These are phyloP conservation scores for Akabosia matsudoensis DNA, from an alignment of 1,140 invertebrate genomes.

Conservation along the genomic window DNA sequence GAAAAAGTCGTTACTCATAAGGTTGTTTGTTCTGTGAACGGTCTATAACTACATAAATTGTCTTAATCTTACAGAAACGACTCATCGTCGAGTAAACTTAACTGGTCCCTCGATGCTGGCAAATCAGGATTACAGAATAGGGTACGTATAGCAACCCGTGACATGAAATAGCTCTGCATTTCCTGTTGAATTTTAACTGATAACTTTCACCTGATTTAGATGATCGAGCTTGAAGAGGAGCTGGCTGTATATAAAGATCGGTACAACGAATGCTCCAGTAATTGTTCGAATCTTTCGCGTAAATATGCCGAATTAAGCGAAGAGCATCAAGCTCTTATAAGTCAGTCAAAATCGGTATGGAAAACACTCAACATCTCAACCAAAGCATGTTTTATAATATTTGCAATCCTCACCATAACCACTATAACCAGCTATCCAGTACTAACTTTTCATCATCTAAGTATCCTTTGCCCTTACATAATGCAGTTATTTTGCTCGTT, in stretches of 20 bases:
- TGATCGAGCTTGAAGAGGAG: slow-evolving; percentile 42
- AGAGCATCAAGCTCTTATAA: slow-evolving; percentile 31
- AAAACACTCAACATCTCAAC: neutral
- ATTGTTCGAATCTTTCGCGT: slow-evolving; percentile 30
- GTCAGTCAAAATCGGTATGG: slow-evolving; percentile 40
- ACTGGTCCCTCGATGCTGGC: too few relatives aligned
- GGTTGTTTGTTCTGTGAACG: neutral
- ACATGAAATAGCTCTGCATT: neutral
- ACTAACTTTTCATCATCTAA: too few relatives aligned
- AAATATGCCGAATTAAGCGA: slow-evolving; percentile 31
- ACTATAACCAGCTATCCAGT: too few relatives aligned
- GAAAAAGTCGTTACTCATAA: neutral
- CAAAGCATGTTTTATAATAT: too few relatives aligned
- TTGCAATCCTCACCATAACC: too few relatives aligned
- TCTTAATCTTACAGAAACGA: neutral
- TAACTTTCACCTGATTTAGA: slow-evolving; percentile 21
- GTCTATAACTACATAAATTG: neutral
- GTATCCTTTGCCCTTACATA: too few relatives aligned
- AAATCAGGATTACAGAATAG: neutral
- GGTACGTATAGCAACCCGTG: neutral
- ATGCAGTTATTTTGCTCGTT: too few relatives aligned
- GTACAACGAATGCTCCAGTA: slow-evolving; percentile 33
- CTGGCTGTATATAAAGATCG: slow-evolving; percentile 44
- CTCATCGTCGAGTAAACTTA: neutral
- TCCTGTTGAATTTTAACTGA: neutral